phyloP scores from a whole-genome alignment of 23 tunicate genomes.

The Trididemnum miniatum region DNA sequence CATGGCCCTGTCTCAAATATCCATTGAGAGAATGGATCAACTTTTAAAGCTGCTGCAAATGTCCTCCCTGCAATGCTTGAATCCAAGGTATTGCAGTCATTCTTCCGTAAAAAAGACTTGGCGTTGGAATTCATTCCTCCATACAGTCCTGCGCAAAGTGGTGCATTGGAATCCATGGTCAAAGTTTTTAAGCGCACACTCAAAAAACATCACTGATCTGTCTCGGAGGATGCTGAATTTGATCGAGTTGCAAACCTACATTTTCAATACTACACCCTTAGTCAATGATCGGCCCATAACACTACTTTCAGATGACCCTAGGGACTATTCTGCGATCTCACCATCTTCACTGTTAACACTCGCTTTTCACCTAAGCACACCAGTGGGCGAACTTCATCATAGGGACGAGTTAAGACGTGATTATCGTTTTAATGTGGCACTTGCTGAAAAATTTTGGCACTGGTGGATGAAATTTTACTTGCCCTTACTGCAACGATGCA shows the following conservation, averaged over 20 bases:
- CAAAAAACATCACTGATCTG: no score
- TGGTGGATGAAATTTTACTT: slow-evolving; percentile 11
- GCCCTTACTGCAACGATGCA: slow-evolving; percentile 14
- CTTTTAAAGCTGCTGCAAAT: no score
- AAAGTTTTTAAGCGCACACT: no score
- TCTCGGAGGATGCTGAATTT: no score
- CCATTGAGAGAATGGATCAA: no score
- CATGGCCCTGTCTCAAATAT: no score
- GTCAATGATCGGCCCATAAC: slow-evolving; percentile 17
- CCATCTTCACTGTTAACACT: slow-evolving; percentile 13
- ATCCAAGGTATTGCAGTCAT: no score
- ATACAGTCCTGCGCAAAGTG: no score
- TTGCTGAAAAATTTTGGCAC: slow-evolving; percentile 7
- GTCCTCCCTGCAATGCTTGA: no score
- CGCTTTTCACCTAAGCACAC: background rate
- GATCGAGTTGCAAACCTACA: slow-evolving; percentile 24
- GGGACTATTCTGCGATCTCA: slow-evolving; percentile 27
- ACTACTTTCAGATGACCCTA: slow-evolving; percentile 14
- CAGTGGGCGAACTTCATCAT: background rate
- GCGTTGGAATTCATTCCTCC: no score
- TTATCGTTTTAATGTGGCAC: background rate
- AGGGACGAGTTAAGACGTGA: background rate
- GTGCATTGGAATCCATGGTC: no score
- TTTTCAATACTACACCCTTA: background rate
- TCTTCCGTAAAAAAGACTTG: no score